Evolutionary conservation across 1,140 invertebrate species (phyloP).

Genomic region (Amphibalanus amphitrite): DNA sequence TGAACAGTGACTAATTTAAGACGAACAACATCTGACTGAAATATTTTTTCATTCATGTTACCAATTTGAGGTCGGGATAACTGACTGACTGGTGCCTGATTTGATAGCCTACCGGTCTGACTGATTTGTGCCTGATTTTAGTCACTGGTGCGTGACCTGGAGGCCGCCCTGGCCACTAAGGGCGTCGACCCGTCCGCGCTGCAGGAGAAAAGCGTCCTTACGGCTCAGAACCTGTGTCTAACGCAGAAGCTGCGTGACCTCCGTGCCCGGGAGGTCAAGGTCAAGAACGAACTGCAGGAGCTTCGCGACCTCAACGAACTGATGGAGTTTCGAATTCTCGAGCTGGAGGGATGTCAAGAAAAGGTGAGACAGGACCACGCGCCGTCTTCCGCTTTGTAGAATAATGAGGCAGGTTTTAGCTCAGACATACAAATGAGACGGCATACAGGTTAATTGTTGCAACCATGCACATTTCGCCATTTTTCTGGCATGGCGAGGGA

Average conservation of each 20-base stretch:
- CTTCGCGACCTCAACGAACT: conserved; percentile 36
- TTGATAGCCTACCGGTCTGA: too few species aligned
- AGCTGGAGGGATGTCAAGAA: conserved; percentile 29
- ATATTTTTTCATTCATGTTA: too few species aligned
- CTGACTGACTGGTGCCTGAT: too few species aligned
- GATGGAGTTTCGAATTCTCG: conserved; percentile 37
- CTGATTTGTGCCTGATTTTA: not conserved
- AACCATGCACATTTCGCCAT: too few species aligned
- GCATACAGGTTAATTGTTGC: too few species aligned
- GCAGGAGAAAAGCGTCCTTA: not conserved
- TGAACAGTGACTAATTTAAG: too few species aligned
- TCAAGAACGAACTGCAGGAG: conserved; percentile 30
- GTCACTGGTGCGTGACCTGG: not conserved
- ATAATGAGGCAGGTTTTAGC: too few species aligned
- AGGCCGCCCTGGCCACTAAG: not conserved
- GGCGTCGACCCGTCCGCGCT: not conserved
- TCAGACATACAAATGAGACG: too few species aligned
- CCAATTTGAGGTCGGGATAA: too few species aligned
- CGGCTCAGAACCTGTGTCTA: not conserved
- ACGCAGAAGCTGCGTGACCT: not conserved
- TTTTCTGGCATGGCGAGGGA: too few species aligned
- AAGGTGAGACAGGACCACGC: conserved; percentile 6
- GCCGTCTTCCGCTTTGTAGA: too few species aligned
- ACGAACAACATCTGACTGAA: too few species aligned
- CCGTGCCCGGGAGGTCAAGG: not conserved